phyloP scores from a whole-genome alignment of 30 jellyfish, hydroid and myxozoan species.

The Aurelia coerulea region DNA sequence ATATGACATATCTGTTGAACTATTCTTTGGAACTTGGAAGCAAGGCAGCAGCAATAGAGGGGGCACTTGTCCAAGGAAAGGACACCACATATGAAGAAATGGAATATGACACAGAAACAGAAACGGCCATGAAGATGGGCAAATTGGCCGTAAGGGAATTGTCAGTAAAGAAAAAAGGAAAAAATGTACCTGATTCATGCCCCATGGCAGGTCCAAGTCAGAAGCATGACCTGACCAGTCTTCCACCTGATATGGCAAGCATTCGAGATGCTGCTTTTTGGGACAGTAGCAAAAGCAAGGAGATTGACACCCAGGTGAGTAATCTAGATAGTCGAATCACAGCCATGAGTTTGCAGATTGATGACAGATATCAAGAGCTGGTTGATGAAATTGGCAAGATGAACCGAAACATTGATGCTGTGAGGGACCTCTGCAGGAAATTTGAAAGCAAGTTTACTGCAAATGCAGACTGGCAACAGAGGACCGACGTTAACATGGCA shows the following conservation, averaged over 20 bases:
- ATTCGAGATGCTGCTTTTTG: too few species aligned
- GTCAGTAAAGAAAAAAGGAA: conserved; percentile 2
- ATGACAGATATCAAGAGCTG: conserved; percentile 10
- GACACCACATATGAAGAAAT: not conserved
- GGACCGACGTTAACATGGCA: conserved; percentile 24
- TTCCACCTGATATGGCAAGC: not conserved
- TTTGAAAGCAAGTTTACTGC: conserved; percentile 15
- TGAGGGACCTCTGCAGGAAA: conserved; percentile 27
- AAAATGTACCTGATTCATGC: conserved; percentile 14
- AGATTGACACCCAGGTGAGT: not conserved
- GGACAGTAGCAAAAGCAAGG: not conserved
- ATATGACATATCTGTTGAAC: conserved; percentile 39
- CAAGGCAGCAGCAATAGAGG: not conserved
- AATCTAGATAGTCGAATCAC: conserved; percentile 15
- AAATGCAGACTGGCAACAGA: conserved; percentile 21
- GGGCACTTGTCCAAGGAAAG: not conserved
- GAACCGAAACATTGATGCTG: conserved; percentile 51
- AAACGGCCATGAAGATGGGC: not conserved
- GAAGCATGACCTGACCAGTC: not conserved
- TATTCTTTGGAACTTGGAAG: conserved; percentile 9
- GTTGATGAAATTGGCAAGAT: conserved; percentile 6
- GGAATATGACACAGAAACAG: not conserved
- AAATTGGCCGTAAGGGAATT: not conserved
- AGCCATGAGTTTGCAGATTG: conserved; percentile 29
- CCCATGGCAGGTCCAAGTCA: not conserved